A percentile compares a stretch with the other conserved stretches of the same genome.
Evolutionary conservation across 1,140 invertebrate genomes (phyloP).

Genomic region (Nebria ingens): DNA sequence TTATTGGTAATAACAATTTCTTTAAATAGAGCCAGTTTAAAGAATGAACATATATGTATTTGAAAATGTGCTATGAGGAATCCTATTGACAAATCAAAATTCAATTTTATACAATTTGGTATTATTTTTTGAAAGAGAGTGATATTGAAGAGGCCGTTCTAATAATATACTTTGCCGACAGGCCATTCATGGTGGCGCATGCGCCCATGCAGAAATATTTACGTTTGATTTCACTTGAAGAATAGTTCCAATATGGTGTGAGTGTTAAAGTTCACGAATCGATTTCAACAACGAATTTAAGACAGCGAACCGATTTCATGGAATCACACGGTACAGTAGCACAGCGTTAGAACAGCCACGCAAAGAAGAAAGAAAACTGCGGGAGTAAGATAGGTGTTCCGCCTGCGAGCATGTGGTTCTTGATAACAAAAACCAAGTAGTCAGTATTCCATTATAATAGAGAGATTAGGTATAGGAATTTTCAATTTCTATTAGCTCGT

Average conservation of each 20-base stretch:
- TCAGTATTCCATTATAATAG: slow-evolving; percentile 25
- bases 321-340: background rate
- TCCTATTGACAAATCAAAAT: too few relatives aligned
- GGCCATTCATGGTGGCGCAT: slow-evolving; percentile 17
- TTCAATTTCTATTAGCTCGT: background rate
- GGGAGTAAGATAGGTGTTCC: background rate
- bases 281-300: slow-evolving; percentile 18
- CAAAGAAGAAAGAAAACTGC: background rate
- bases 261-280: slow-evolving; percentile 27
- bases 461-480: slow-evolving; percentile 25
- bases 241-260: slow-evolving; percentile 27
- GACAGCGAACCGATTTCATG: background rate
- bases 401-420: background rate
- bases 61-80: too few relatives aligned
- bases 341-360: too few relatives aligned
- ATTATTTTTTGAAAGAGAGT: too few relatives aligned
- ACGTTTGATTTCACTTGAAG: slow-evolving; percentile 31
- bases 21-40: too few relatives aligned
- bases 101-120: too few relatives aligned
- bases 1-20: too few relatives aligned
- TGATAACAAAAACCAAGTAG: slow-evolving; percentile 21
- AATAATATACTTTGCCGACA: too few relatives aligned
- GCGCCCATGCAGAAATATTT: slow-evolving; percentile 27
- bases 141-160: too few relatives aligned
- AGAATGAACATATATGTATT: too few relatives aligned